Percentiles rank a stretch among this genome's conserved stretches.
phyloP scores from a whole-genome alignment of 1,140 invertebrate species.

The Augochlora pura region DNA sequence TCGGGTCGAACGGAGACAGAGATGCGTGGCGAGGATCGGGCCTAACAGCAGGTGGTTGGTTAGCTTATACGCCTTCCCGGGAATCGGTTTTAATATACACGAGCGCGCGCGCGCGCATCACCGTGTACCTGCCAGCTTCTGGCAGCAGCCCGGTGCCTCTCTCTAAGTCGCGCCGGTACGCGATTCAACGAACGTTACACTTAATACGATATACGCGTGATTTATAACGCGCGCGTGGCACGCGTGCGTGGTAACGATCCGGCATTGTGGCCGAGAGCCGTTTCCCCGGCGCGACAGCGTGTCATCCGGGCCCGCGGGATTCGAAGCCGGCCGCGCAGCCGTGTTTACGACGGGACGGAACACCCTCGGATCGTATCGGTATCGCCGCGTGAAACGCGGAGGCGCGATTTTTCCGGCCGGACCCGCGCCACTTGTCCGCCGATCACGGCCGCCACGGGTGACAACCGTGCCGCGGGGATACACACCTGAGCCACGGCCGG shows the following conservation, averaged over 20 bases:
- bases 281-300: not conserved
- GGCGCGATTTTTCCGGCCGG: conserved; percentile 17
- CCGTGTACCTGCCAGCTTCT: conserved; percentile 14
- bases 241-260: not conserved
- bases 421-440: not conserved
- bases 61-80: conserved; percentile 68
- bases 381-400: conserved; percentile 8
- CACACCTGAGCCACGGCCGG: too few species aligned
- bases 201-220: conserved; percentile 24
- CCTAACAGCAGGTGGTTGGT: conserved; percentile 70
- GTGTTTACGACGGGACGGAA: conserved; percentile 13
- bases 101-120: conserved; percentile 35
- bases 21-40: conserved; percentile 57
- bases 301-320: not conserved
- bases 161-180: conserved; percentile 28
- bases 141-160: not conserved
- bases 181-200: conserved; percentile 6
- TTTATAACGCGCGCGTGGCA: conserved; percentile 18
- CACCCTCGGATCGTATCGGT: conserved; percentile 29
- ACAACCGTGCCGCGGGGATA: too few species aligned
- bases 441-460: not conserved
- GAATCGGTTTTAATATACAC: conserved; percentile 65
- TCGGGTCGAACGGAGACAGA: conserved; percentile 32
- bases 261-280: not conserved
- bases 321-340: not conserved